Conservation (phyloP, 2,113 vertebrate species). For the Charina bottae region DNA sequence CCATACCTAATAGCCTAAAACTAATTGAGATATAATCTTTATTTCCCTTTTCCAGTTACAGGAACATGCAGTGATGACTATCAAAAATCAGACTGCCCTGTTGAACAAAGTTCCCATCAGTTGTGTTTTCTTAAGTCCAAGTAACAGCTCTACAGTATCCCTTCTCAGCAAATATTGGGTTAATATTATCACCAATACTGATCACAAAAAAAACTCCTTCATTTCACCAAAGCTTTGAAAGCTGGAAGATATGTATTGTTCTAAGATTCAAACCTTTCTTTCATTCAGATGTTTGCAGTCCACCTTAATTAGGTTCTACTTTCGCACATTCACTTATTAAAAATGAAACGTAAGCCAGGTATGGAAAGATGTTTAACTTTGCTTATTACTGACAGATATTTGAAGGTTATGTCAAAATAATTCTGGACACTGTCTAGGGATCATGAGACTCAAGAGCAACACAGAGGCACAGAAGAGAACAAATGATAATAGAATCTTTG, state of each 20-base stretch:
- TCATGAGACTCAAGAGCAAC: slow-evolving; percentile 17
- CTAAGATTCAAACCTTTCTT: too few species aligned
- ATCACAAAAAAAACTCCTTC: neutral
- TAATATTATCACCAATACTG: neutral
- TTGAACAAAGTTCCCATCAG: neutral
- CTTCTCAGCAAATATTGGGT: neutral
- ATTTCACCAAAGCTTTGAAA: neutral
- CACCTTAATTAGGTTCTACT: slow-evolving; percentile 12
- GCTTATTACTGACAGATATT: slow-evolving; percentile 30
- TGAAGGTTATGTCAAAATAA: slow-evolving; percentile 32
- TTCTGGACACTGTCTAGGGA: neutral
- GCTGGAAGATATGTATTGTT: neutral
- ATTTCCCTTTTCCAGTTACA: neutral
- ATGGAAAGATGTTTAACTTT: slow-evolving; percentile 13
- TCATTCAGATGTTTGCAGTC: neutral
- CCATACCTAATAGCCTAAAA: neutral
- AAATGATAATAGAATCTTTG: slow-evolving; percentile 29
- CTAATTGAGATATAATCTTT: neutral
- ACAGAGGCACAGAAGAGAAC: slow-evolving; percentile 28
- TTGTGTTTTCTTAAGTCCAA: neutral
- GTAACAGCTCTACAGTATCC: neutral
- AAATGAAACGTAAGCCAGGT: neutral
- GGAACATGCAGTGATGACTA: too few species aligned
- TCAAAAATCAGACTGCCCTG: neutral
- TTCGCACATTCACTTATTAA: neutral